A percentile compares a stretch with the other conserved stretches of the same genome.
phyloP scores from a whole-genome alignment of 2,113 vertebrate species.

The Abramis brama region DNA sequence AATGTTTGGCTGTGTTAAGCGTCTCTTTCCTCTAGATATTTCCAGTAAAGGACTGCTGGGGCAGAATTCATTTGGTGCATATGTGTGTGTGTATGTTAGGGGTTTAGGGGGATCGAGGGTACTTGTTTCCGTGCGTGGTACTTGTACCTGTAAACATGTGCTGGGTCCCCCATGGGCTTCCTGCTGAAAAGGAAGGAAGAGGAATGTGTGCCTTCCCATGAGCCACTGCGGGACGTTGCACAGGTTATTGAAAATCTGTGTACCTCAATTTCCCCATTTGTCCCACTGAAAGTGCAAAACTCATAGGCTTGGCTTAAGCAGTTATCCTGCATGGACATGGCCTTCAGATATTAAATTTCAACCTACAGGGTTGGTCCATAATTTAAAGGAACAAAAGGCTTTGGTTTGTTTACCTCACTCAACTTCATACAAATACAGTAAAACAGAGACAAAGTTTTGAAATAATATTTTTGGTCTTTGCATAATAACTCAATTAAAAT shows the following conservation, averaged over 20 bases:
- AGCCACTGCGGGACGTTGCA: conserved; percentile 69
- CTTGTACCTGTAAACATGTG: conserved; percentile 75
- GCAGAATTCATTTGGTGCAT: conserved; percentile 6
- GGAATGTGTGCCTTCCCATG: conserved; percentile 61
- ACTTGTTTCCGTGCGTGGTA: conserved; percentile 26
- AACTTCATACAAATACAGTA: not conserved
- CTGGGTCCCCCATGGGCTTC: conserved; percentile 60
- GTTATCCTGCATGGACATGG: conserved; percentile 81
- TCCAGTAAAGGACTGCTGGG: conserved; percentile 74
- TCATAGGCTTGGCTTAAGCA: conserved; percentile 78
- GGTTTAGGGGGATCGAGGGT: not conserved
- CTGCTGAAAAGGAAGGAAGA: conserved; percentile 69
- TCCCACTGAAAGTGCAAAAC: conserved; percentile 82
- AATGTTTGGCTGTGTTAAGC: conserved; percentile 64
- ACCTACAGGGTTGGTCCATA: conserved; percentile 76
- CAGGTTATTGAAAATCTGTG: conserved; percentile 79
- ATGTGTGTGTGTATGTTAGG: conserved; percentile 38
- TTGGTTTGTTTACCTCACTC: conserved; percentile 43
- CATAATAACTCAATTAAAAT: not conserved
- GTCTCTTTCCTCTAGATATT: conserved; percentile 70
- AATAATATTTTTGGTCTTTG: not conserved
- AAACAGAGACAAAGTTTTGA: not conserved
- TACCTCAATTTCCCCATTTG: conserved; percentile 79
- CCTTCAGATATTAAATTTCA: conserved; percentile 76
- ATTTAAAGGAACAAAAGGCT: conserved; percentile 76